Percentiles rank a stretch among this genome's conserved stretches.
Conservation (phyloP, 2,888 invertebrate species). For the Andrena minutula region DNA sequence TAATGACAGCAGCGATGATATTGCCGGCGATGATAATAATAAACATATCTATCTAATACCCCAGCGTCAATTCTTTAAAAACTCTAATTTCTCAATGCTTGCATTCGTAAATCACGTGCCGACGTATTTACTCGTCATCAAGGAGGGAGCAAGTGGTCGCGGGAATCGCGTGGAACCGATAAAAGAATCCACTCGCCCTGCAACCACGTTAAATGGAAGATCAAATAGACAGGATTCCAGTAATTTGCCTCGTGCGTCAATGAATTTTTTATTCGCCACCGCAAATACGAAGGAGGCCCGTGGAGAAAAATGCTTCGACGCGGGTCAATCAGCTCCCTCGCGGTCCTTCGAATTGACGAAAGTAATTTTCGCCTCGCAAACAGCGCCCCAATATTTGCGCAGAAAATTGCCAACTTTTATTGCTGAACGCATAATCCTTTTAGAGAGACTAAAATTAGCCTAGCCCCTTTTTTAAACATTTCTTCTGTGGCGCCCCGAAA, state of each 20-base stretch:
- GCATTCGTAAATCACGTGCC: slow-evolving; percentile 11
- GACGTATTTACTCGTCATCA: slow-evolving; percentile 5
- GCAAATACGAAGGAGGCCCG: not conserved
- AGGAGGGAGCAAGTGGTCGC: not conserved
- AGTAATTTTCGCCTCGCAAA: not conserved
- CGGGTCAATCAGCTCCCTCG: not conserved
- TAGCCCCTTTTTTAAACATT: not conserved
- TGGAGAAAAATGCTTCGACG: not conserved
- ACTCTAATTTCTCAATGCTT: slow-evolving; percentile 1
- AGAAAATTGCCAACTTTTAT: not conserved
- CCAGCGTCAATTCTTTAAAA: not conserved
- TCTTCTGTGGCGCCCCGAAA: not conserved
- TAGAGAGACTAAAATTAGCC: not conserved
- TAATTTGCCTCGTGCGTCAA: slow-evolving; percentile 11
- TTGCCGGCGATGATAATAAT: no score
- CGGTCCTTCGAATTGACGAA: not conserved
- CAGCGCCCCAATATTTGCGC: slow-evolving; percentile 11
- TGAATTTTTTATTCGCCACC: slow-evolving; percentile 28
- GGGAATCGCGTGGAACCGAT: slow-evolving; percentile 15
- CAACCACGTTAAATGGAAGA: slow-evolving; percentile 26
- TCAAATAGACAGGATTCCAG: slow-evolving; percentile 22
- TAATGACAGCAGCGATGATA: no score
- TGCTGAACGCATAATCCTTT: not conserved
- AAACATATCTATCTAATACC: no score
- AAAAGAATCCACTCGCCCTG: not conserved